Evolutionary conservation across 2,888 invertebrate species (phyloP), one percentile per base, ranked within the genome.

Genomic region (Resseliella maxima): DNA sequence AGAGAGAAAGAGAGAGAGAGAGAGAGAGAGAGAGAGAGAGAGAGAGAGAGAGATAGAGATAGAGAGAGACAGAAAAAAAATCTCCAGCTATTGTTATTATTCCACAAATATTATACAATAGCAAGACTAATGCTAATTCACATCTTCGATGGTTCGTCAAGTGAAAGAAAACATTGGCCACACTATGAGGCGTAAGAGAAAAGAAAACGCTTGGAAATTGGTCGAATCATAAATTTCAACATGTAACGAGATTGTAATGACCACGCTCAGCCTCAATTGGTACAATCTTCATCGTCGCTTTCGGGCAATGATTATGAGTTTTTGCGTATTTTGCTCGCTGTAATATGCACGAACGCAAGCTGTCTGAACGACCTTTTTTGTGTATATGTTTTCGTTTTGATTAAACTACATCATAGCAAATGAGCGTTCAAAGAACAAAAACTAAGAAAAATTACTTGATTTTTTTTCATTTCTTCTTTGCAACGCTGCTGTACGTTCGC

Each of bases 181-280:
- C 50, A 50, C 41, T 41, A 18, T 50, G 50, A n/a, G 24, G 59
- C 59, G 72, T 12, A 35, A 31, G 18, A 15, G 35, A 72, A 72
- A 72, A 72, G 72, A 72, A 72, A 72, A 31, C 18, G 72, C 59
- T 50, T 59, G 59, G 27, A 59, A 59, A 59, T 59, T 24, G 72
- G 21, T 72, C 31, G 72, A 72, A 72, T 31, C 72, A 72, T 72
- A 72, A 72, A 72, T 72, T 72, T 72, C 72, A 72, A 35, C 72
- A 72, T 72, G 35, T 72, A 72, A 72, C 72, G 72, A 72, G 72
- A 72, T 72, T 72, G 72, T 72, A 72, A 72, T 72, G 72, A 72
- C 72, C 72, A 72, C 72, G 72, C 72, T 72, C 72, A 72, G 72
- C 72, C 72, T 72, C 72, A 72, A 72, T 72, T 72, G 72, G 72